Base-by-base conservation (phyloP, 2,113 vertebrate genomes). In the Triplophysa rosa region DNA sequence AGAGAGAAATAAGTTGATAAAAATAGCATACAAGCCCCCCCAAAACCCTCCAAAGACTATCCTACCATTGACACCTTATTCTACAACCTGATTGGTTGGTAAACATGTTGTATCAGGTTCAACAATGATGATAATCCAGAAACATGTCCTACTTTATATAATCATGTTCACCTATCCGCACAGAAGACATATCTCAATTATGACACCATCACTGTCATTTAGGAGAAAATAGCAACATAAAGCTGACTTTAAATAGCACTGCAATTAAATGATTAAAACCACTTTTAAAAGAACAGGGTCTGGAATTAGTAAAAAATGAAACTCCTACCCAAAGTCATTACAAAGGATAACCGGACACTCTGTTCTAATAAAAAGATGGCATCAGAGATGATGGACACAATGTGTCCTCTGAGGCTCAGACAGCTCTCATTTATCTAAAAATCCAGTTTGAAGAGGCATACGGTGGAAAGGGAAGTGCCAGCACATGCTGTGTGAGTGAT, bases 361-460 rank as follows among this genome's bases (percentile, higher is more conserved):
- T 14, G 54, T 58, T 13, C 26, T 72, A 58, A 73, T 33, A 67
- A 83, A 80, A 52, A 11, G 56, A 71, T 37, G 49, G 17, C n/a
- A 49, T 92, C 87, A 89, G 79, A 84, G 82, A 90, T 91, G 87
- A 92, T 88, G 83, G 86, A 91, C 42, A 47, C 82, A 61, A 16
- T 73, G 76, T 81, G 83, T 83, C 80, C 81, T 87, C 23, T 56
- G 59, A 64, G 70, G 67, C 79, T 61, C 59, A 67, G 88, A 85
- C 89, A 86, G 86, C 87, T 83, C 87, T 88, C 84, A 82, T 89
- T 91, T 88, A 88, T 88, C 87, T 89, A 87, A 90, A 84, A 90
- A 90, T 89, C 88, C 87, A 89, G 91, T 90, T 87, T 88, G 33
- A 89, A 86, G 87, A 87, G 85, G 88, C 83, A 84, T 90, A 29